phyloP scores from a whole-genome alignment of 2,797 vertebrate genomes.

The Hippopotamyrus pictus region DNA sequence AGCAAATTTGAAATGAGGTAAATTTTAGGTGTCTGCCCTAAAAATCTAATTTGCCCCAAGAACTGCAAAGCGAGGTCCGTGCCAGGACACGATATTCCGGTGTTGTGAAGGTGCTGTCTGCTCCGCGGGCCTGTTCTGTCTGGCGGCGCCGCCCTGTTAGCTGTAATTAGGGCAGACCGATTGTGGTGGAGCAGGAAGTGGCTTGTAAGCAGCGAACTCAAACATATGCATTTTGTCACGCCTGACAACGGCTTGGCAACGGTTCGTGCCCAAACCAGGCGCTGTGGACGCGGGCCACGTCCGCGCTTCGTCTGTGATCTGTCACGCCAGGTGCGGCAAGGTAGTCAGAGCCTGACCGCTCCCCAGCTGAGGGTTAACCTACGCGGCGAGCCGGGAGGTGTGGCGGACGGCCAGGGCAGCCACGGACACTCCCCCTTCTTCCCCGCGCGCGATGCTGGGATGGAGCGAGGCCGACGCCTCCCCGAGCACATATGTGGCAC shows the following conservation, averaged over 20 bases:
- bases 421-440: neutral
- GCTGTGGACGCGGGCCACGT: neutral
- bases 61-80: neutral
- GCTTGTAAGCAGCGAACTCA: neutral
- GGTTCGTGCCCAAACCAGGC: neutral
- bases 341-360: neutral
- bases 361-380: neutral
- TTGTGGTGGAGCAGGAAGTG: neutral
- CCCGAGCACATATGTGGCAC: neutral
- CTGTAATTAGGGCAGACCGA: neutral
- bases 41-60: neutral
- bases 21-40: neutral
- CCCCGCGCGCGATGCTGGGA: neutral
- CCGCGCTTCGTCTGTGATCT: neutral
- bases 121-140: neutral
- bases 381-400: neutral
- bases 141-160: neutral
- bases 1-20: neutral
- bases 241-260: neutral
- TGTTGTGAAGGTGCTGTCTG: neutral
- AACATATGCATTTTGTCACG: neutral
- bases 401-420: neutral
- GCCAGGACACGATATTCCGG: neutral
- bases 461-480: neutral
- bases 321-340: neutral